Base-by-base conservation (phyloP, 2,113 vertebrate genomes). In the Pseudonaja textilis region DNA sequence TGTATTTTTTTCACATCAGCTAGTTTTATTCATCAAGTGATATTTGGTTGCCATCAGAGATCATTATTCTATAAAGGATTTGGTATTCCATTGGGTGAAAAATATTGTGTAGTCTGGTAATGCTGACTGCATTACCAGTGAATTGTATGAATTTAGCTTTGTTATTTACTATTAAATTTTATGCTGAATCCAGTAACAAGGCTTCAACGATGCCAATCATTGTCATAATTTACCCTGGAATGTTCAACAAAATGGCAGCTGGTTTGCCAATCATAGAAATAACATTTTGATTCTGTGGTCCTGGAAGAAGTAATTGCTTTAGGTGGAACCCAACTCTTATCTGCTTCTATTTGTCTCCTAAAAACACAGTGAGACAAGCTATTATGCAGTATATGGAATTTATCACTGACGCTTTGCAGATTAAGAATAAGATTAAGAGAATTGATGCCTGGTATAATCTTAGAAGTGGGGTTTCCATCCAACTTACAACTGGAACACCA, bases 111-210 rank as follows among this genome's bases (percentile, higher is more conserved):
- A n/a, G 2, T 29, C 1, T 12, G 85, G 47, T n/a, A 26, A 61
- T 0, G 69, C 50, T 91, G 69, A 86, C 64, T 89, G 34, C 88
- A 91, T 89, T 90, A 88, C 85, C 39, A 54, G 26, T n/a, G 88
- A 87, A 81, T 90, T 87, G 90, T 74, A 94, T 90, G 56, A 89
- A 91, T 91, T 85, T 85, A 87, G 56, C 47, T 16, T 91, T 89
- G 34, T 34, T 91, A 87, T 93, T 93, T 90, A 90, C 85, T 87
- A 81, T 89, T 94, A 74, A 87, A 87, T 90, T 57, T 87, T 90
- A 90, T 91, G 74, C 81, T 61, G 88, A 93, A 90, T 39, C 57
- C 91, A 93, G 57, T 89, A 92, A 92, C 90, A 93, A 93, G 88
- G 88, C 56, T 85, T 85, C 56, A 93, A 42, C 25, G 26, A 92